Evolutionary conservation across 2,888 invertebrate genomes (phyloP), one percentile per base, ranked within the genome.

Genomic region (Prostheceraeus crozeri): DNA sequence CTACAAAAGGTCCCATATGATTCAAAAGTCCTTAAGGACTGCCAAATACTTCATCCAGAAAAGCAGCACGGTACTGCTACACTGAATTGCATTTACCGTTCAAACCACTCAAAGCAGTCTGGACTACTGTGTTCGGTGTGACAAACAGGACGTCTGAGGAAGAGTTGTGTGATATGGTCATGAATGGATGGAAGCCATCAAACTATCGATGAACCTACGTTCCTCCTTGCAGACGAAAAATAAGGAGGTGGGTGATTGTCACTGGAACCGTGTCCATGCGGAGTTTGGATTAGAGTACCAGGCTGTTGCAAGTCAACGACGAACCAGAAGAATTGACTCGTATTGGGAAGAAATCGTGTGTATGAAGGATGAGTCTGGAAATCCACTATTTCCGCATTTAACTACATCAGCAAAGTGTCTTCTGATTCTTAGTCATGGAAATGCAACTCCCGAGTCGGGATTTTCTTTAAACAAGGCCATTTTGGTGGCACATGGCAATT

Each of bases 401-500:
- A 40, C 45, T 40, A n/a, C 8, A 40, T 19, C 21, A 23, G 45
- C 21, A 23, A 40, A 40, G 45, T 6, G 19, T 10, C 45, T 40
- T 14, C 45, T 40, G 8, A 40, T 19, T 40, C n/a, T 40, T 19
- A 40, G 45, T 40, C 45, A 40, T 40, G 45, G 45, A 23, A 40
- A 40, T 16, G 14, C 45, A 40, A 23, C 45, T 19, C 45, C 45
- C 14, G 45, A 40, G 19, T 40, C 45, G 6, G 45, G 14, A 8
- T 40, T 40, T 40, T 40, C 45, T 19, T 19, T 40, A 8, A 40
- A 40, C 14, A 40, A 40, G 45, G 45, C 45, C 14, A 40, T 40
- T 14, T 6, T 40, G n/a, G 45, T 40, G 4, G 19, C 45, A 14
- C 45, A 40, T 40, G 45, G 45, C 45, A 40, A 40, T 40, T 40